Conservation (phyloP, 2,113 vertebrate genomes). For the Onychorhynchus coronatus region DNA sequence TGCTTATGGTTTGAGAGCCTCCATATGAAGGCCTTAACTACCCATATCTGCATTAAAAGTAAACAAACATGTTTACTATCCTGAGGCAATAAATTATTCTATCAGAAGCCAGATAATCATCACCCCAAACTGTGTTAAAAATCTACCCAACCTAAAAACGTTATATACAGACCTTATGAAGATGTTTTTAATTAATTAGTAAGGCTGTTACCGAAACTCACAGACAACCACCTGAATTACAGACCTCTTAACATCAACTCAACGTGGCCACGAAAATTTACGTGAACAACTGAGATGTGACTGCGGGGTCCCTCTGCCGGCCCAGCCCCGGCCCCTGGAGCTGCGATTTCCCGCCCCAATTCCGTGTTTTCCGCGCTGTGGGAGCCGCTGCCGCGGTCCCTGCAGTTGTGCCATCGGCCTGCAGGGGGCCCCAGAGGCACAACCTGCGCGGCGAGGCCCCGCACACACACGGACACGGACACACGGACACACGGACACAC, state of each 20-base stretch:
- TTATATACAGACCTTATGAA: neutral
- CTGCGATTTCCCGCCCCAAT: neutral
- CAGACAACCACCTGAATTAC: neutral
- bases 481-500: too few relatives aligned
- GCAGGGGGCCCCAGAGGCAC: conserved; percentile 78
- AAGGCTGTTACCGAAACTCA: neutral
- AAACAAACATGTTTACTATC: neutral
- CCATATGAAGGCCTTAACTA: neutral
- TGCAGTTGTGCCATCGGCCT: conserved; percentile 61
- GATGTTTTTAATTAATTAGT: neutral
- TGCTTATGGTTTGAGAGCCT: neutral
- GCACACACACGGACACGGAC: too few relatives aligned
- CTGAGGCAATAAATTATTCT: neutral
- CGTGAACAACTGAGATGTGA: neutral
- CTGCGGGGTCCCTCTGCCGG: neutral
- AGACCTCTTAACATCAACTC: neutral
- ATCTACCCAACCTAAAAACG: neutral
- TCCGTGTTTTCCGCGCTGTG: neutral
- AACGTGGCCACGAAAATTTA: neutral
- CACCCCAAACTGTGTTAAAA: neutral
- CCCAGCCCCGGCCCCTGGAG: neutral
- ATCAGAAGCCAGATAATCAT: neutral
- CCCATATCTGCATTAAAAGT: neutral
- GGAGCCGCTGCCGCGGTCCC: neutral
- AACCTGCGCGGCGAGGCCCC: neutral